phyloP scores from a whole-genome alignment of 2,113 vertebrate genomes.

The Trinectes maculatus region DNA sequence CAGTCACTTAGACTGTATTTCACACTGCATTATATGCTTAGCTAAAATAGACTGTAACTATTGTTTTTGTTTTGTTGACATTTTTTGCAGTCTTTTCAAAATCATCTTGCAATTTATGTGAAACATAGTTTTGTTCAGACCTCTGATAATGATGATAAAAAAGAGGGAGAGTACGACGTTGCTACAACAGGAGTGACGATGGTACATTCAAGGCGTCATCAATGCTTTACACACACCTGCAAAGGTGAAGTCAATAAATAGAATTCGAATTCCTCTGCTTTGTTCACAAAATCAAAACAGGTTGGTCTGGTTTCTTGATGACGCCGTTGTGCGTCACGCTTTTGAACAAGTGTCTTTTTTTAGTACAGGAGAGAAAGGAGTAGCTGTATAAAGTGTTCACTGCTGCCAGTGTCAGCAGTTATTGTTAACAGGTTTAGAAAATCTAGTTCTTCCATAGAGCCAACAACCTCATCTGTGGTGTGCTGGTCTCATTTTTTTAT shows the following conservation, averaged over 20 bases:
- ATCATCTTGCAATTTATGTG: background rate
- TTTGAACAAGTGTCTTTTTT: constrained; percentile 20
- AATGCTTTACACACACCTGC: background rate
- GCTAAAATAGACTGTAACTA: background rate
- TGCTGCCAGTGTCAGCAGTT: background rate
- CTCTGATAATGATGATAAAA: background rate
- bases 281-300: constrained; percentile 30
- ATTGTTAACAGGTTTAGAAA: background rate
- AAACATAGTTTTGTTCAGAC: background rate
- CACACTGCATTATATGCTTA: background rate
- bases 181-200: background rate
- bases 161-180: background rate
- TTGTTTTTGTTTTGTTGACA: background rate
- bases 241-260: constrained; percentile 16
- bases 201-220: constrained; percentile 23
- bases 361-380: background rate
- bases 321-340: constrained; percentile 51
- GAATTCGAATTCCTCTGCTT: background rate
- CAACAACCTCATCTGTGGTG: background rate
- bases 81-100: background rate
- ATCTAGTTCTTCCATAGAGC: background rate
- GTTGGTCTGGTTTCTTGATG: constrained; percentile 45
- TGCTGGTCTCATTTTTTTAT: constrained; percentile 19
- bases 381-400: constrained; percentile 27
- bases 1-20: background rate